These are phyloP conservation scores for Pheucticus melanocephalus DNA, from an alignment of 2,113 vertebrate genomes.

Conservation along the genomic window DNA sequence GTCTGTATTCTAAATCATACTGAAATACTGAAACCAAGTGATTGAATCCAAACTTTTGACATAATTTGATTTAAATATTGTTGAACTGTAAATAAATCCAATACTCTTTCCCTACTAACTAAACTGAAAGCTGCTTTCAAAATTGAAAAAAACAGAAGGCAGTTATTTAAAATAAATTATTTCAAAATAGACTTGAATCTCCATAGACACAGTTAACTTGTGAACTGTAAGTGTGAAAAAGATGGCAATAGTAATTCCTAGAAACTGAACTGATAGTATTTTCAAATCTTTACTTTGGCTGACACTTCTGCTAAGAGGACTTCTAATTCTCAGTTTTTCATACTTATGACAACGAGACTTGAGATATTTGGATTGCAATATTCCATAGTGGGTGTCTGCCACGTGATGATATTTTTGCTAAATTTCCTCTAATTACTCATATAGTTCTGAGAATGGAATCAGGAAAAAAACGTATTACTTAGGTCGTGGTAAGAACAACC, in stretches of 20 bases:
- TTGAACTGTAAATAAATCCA: background rate
- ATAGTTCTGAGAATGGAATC: background rate
- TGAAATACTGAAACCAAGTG: background rate
- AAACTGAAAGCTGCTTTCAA: background rate
- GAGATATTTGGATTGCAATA: background rate
- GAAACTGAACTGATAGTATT: background rate
- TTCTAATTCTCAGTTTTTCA: background rate
- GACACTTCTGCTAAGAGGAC: background rate
- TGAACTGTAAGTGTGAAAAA: background rate
- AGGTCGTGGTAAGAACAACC: background rate
- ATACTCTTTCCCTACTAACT: background rate
- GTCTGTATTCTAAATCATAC: background rate
- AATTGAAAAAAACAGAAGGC: background rate
- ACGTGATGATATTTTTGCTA: background rate
- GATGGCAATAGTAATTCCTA: background rate
- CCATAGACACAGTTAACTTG: background rate
- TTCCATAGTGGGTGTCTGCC: background rate
- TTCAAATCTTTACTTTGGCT: background rate
- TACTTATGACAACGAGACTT: background rate
- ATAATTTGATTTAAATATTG: background rate
- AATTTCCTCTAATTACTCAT: background rate
- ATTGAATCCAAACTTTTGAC: background rate
- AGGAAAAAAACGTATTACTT: background rate
- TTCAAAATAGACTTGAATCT: background rate
- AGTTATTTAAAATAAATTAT: background rate